Evolutionary conservation across 2,113 vertebrate species (phyloP).

Genomic region (Albula goreensis): DNA sequence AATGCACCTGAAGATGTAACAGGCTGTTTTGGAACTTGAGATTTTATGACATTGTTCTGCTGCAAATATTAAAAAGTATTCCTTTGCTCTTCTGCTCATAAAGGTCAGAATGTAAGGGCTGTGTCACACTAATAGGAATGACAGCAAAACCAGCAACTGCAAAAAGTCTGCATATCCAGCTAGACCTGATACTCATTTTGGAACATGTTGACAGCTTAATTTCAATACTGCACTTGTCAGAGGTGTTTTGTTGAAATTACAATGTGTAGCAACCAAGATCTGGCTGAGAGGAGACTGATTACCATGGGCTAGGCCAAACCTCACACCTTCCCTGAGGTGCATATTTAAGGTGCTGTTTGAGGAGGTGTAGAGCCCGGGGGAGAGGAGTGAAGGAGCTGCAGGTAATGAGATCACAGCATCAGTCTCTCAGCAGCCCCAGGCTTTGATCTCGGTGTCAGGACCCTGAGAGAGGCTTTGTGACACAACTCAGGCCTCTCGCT

Average conservation of each 20-base stretch:
- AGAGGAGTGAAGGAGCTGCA: not conserved
- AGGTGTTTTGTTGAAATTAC: not conserved
- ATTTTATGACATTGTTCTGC: not conserved
- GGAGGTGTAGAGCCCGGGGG: not conserved
- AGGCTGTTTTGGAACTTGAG: not conserved
- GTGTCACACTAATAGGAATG: not conserved
- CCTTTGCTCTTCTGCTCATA: not conserved
- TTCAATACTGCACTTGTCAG: not conserved
- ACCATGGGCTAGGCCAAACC: not conserved
- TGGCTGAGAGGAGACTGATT: not conserved
- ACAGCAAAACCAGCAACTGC: not conserved
- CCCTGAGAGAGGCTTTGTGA: not conserved
- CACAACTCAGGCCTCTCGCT: not conserved
- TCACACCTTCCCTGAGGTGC: not conserved
- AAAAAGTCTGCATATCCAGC: not conserved
- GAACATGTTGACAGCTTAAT: not conserved
- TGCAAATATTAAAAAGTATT: not conserved
- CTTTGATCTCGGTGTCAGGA: not conserved
- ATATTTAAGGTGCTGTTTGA: not conserved
- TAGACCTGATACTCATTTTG: not conserved
- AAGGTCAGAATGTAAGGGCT: not conserved
- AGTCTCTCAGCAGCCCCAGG: not conserved
- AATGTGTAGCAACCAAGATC: not conserved
- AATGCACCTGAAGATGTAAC: not conserved
- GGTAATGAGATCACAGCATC: not conserved